A percentile compares a stretch with the other conserved stretches of the same genome.
These are phyloP conservation scores for Heliconius himera DNA, from an alignment of 1,140 invertebrate species.

Conservation along the genomic window DNA sequence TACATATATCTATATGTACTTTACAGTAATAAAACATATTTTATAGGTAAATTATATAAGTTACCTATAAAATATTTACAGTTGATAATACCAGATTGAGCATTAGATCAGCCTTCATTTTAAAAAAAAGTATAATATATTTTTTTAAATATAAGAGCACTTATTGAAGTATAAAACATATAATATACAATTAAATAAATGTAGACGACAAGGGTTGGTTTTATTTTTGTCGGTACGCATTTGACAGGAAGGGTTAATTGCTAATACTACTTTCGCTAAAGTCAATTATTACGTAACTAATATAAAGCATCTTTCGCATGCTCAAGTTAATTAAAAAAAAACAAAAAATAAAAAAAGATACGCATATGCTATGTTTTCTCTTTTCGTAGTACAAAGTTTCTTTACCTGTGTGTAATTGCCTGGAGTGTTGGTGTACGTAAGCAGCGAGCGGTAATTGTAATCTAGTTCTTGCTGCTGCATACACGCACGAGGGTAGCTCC, in stretches of 20 bases:
- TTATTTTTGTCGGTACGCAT: not conserved
- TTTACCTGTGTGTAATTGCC: constrained; percentile 65
- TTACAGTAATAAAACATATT: too few species aligned
- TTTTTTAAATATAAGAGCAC: too few species aligned
- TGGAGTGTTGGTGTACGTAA: constrained; percentile 71
- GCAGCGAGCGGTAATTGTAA: constrained; percentile 74
- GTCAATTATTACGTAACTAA: not conserved
- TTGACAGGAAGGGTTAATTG: not conserved
- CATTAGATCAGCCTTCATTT: too few species aligned
- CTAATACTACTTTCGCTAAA: not conserved
- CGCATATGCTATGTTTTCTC: not conserved
- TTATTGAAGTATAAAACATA: too few species aligned
- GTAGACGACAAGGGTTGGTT: not conserved
- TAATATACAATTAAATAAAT: not conserved
- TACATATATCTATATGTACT: too few species aligned
- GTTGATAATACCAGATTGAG: too few species aligned
- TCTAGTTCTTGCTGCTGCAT: constrained; percentile 81
- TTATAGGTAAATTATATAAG: too few species aligned
- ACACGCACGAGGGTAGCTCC: constrained; percentile 87
- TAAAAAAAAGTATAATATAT: too few species aligned
- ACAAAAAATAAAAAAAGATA: not conserved
- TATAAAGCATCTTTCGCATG: not conserved
- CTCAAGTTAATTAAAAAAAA: not conserved
- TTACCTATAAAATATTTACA: too few species aligned
- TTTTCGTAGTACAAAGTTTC: constrained; percentile 11